Percentiles rank a stretch among this genome's conserved stretches.
Evolutionary conservation across 2,888 invertebrate genomes (phyloP).

Genomic region (Scaptodrosophila latifasciaeformis): DNA sequence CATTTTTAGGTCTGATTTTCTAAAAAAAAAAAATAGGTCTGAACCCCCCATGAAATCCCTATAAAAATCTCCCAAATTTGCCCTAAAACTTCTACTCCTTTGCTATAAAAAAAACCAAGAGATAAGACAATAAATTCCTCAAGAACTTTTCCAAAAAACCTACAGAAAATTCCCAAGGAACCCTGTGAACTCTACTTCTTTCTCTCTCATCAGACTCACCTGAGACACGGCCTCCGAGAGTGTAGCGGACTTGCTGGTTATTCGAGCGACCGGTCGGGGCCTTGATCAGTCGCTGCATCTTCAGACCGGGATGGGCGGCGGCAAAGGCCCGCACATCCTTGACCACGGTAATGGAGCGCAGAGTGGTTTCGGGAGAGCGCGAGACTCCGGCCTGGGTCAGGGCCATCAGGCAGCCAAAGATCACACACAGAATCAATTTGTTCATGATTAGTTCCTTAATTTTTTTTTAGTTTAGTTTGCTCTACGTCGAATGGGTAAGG

Average conservation of each 20-base stretch:
- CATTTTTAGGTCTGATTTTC: no score
- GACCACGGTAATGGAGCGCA: constrained; percentile 54
- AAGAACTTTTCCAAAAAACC: no score
- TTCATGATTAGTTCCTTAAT: constrained; percentile 30
- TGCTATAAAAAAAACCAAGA: no score
- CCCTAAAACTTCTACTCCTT: no score
- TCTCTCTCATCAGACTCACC: no score
- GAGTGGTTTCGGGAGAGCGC: constrained; percentile 1
- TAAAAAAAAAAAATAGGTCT: no score
- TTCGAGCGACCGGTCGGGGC: constrained; percentile 31
- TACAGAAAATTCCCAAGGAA: no score
- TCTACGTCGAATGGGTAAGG: background rate
- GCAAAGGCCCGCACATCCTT: constrained; percentile 61
- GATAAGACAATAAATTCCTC: no score
- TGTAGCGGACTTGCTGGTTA: constrained; percentile 58
- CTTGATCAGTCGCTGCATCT: constrained; percentile 52
- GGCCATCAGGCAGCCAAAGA: constrained; percentile 40
- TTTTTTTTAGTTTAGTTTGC: background rate
- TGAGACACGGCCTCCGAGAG: constrained; percentile 59
- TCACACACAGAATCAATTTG: constrained; percentile 41
- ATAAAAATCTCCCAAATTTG: no score
- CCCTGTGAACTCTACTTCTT: no score
- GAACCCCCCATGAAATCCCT: no score
- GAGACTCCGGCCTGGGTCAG: constrained; percentile 30
- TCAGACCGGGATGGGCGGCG: constrained; percentile 57